Conservation (phyloP, 2,888 invertebrate species). For the Leptinotarsa rubiginosa region DNA sequence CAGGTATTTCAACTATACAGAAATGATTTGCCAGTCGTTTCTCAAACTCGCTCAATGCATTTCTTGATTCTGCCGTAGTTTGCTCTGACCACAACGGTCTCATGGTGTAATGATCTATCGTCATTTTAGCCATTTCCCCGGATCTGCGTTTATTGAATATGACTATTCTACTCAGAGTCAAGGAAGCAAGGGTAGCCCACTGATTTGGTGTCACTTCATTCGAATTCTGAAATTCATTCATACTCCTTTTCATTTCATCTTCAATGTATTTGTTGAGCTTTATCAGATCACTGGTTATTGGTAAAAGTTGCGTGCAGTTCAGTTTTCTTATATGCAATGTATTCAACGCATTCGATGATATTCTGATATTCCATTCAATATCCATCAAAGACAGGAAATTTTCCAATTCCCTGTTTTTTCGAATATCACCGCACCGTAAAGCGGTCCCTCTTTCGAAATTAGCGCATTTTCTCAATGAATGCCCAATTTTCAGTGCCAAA, state of each 20-base stretch:
- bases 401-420: constrained; percentile 24
- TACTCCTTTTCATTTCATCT: constrained; percentile 26
- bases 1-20: constrained; percentile 35
- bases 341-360: constrained; percentile 41
- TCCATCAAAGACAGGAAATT: constrained; percentile 35
- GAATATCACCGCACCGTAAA: constrained; percentile 29
- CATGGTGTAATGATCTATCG: constrained; percentile 35
- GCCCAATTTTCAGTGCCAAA: constrained; percentile 40
- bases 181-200: constrained; percentile 20
- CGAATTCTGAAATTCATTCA: constrained; percentile 13
- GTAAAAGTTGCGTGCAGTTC: constrained; percentile 41
- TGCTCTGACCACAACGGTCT: constrained; percentile 39
- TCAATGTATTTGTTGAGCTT: constrained; percentile 41
- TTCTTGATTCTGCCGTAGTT: constrained; percentile 39
- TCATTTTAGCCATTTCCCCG: constrained; percentile 42
- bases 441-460: constrained; percentile 28
- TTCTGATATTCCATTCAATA: constrained; percentile 42
- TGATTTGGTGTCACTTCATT: constrained; percentile 14
- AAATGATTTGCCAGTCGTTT: constrained; percentile 39
- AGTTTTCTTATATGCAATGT: constrained; percentile 41
- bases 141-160: constrained; percentile 46
- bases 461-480: constrained; percentile 38
- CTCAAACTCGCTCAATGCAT: constrained; percentile 39
- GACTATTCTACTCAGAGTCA: constrained; percentile 39
- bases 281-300: constrained; percentile 43